Percentiles rank a stretch among this genome's conserved stretches.
phyloP scores from a whole-genome alignment of 2,888 invertebrate genomes.

The Ophioninae sp. region DNA sequence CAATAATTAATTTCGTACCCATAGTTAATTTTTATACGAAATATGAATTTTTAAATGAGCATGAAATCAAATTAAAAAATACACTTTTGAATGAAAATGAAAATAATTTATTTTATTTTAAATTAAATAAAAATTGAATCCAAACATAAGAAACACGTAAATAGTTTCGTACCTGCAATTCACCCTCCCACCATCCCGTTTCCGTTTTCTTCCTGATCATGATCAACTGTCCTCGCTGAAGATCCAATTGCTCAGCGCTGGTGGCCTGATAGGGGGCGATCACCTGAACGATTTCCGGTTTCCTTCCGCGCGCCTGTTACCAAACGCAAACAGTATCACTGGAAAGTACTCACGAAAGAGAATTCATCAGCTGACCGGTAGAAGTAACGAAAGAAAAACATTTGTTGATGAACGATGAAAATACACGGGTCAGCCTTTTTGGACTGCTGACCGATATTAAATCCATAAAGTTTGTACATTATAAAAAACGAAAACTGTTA shows the following conservation, averaged over 20 bases:
- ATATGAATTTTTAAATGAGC: too few relatives aligned
- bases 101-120: too few relatives aligned
- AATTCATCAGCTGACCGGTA: not conserved
- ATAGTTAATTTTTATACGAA: too few relatives aligned
- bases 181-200: conserved; percentile 99
- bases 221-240: conserved; percentile 95
- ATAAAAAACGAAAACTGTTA: not conserved
- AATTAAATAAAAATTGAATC: not conserved
- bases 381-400: not conserved
- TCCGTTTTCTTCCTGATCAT: conserved; percentile 98
- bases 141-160: conserved; percentile 10
- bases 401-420: not conserved
- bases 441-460: not conserved
- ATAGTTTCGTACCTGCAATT: conserved; percentile 88
- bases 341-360: not conserved
- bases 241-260: conserved; percentile 94
- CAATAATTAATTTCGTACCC: too few relatives aligned
- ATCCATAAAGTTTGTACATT: too few relatives aligned
- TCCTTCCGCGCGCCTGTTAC: conserved; percentile 85
- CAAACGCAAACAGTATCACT: conserved; percentile 56
- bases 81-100: too few relatives aligned
- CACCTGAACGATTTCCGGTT: conserved; percentile 96
- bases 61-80: too few relatives aligned
- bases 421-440: not conserved
- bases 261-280: conserved; percentile 96